phyloP scores from a whole-genome alignment of 1,140 invertebrate genomes.

The Cataglyphis hispanica region DNA sequence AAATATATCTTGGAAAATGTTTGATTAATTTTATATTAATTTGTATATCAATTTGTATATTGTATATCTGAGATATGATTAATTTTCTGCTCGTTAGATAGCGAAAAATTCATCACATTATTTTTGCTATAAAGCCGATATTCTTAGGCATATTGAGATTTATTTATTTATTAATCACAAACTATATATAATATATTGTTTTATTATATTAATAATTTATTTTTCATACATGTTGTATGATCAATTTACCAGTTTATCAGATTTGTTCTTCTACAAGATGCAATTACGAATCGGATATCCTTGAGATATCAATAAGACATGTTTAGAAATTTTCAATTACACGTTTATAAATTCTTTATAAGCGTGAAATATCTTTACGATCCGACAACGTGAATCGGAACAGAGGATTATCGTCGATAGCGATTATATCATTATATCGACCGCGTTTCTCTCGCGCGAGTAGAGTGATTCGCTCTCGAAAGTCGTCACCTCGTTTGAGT shows the following conservation, averaged over 20 bases:
- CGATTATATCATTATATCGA: constrained; percentile 61
- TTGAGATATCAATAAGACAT: not conserved
- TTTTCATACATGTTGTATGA: not conserved
- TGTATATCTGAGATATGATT: no score
- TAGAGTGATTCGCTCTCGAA: constrained; percentile 56
- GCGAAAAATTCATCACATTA: not conserved
- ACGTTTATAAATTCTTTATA: not conserved
- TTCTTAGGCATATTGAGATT: no score
- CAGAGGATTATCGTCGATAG: constrained; percentile 42
- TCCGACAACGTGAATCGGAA: constrained; percentile 25
- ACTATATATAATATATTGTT: no score
- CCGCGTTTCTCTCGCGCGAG: constrained; percentile 55
- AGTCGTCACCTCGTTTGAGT: constrained; percentile 51
- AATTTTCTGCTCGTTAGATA: not conserved
- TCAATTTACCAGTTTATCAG: not conserved
- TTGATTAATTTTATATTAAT: no score
- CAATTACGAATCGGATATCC: not conserved
- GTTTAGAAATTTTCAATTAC: not conserved
- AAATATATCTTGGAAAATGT: not conserved
- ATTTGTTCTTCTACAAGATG: not conserved
- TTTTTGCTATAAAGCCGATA: not conserved
- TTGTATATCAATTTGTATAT: no score
- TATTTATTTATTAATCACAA: no score
- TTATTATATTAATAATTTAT: no score
- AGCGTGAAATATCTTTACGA: constrained; percentile 9